Base-by-base conservation (phyloP, 2,797 vertebrate genomes). In the Zenarchopterus dispar region DNA sequence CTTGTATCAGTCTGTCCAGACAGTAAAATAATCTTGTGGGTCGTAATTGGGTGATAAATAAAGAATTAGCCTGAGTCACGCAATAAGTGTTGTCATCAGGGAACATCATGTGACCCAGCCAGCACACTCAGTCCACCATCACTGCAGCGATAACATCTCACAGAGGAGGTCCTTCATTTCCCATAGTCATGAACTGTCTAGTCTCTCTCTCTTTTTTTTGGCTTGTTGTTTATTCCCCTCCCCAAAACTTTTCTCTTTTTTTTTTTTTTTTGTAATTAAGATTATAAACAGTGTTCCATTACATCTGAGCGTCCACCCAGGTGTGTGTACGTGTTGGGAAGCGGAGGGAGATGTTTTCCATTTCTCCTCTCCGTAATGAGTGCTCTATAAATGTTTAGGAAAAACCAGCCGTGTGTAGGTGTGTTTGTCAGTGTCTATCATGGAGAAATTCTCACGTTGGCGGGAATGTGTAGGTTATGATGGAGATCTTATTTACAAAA, bases 341-440 rank as follows among this genome's bases (percentile, higher is more conserved):
- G 46, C 59, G 22, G 26, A 45, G 45, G 50, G 60, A 72, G 70
- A 76, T 67, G 73, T 80, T 84, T 84, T 78, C 75, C 65, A 53
- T 78, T 82, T 84, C 73, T 75, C 8, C 13, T 70, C 39, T 57
- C 62, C 52, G 56, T 78, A 78, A 78, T 78, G 69, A 86, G 51
- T 52, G 26, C 72, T 76, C 68, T 78, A 6, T 75, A 76, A 77
- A 85, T 90, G 82, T 90, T 88, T 84, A 19, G 67, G 56, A 70
- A 82, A 80, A 67, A 75, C 56, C 74, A 75, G 81, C 57, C 45
- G 8, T 52, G 60, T 54, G 70, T 58, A 41, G 77, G 81, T 60
- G 68, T 78, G 73, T 87, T 82, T 87, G 67, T 84, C 56, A 10
- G 60, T 57, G 59, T 73, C 50, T 55, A 11, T 49, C 59, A 22